Evolutionary conservation across 2,888 invertebrate genomes (phyloP).

Genomic region (Mystacides longicornis): DNA sequence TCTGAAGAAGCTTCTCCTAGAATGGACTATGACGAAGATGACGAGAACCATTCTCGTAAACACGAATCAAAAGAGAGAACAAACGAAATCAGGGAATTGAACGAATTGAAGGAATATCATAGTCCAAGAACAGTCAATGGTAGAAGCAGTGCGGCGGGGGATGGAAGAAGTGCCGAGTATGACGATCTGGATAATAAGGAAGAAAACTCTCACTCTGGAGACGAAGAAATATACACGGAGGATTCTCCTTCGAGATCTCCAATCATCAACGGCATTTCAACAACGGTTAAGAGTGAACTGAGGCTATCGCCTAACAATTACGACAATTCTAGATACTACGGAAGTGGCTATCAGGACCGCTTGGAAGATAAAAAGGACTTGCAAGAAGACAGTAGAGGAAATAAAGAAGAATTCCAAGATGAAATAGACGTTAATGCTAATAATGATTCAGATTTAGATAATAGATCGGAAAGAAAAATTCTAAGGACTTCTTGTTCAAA

Average conservation of each 20-base stretch:
- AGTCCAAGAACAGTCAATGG: not conserved
- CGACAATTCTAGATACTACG: slow-evolving; percentile 11
- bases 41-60: slow-evolving; percentile 16
- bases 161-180: slow-evolving; percentile 7
- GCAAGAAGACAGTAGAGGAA: slow-evolving; percentile 26
- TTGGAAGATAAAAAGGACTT: slow-evolving; percentile 11
- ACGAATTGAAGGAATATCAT: slow-evolving; percentile 2
- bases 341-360: slow-evolving; percentile 13
- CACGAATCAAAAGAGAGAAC: slow-evolving; percentile 7
- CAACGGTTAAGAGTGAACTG: slow-evolving; percentile 23
- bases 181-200: slow-evolving; percentile 20
- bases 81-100: slow-evolving; percentile 4
- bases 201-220: slow-evolving; percentile 23
- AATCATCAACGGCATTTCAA: slow-evolving; percentile 12
- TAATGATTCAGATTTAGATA: slow-evolving; percentile 22
- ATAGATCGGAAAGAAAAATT: slow-evolving; percentile 14
- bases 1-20: slow-evolving; percentile 22
- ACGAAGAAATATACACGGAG: slow-evolving; percentile 23
- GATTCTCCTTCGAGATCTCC: slow-evolving; percentile 24
- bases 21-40: slow-evolving; percentile 23
- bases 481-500: slow-evolving; percentile 41
- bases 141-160: slow-evolving; percentile 5
- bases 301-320: slow-evolving; percentile 20
- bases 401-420: slow-evolving; percentile 40
- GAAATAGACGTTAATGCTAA: slow-evolving; percentile 16